Percentiles rank a stretch among this genome's conserved stretches.
Conservation (phyloP, 1,140 invertebrate species). For the Notospermus geniculatus region DNA sequence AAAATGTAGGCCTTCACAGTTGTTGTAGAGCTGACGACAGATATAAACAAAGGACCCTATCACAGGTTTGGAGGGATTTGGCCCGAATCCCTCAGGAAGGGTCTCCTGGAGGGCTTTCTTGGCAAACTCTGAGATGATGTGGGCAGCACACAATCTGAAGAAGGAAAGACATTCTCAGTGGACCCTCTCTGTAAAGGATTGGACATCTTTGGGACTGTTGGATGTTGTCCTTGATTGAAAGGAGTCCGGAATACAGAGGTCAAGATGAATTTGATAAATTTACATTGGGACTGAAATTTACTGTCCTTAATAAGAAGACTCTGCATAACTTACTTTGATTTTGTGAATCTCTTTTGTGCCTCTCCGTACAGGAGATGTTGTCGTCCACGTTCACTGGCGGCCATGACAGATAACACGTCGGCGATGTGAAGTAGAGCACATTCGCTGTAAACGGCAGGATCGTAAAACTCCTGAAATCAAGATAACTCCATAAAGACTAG, state of each 20-base stretch:
- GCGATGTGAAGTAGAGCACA: slow-evolving; percentile 45
- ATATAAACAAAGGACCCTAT: slow-evolving; percentile 49
- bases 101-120: slow-evolving; percentile 42
- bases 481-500: too few species aligned
- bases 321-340: slow-evolving; percentile 10
- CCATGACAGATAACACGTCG: slow-evolving; percentile 48
- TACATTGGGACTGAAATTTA: background rate
- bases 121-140: slow-evolving; percentile 49
- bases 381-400: slow-evolving; percentile 31
- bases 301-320: background rate
- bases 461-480: background rate
- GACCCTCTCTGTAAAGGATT: background rate
- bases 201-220: background rate
- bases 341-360: slow-evolving; percentile 1
- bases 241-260: too few species aligned
- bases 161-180: slow-evolving; percentile 4
- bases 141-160: slow-evolving; percentile 46
- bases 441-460: slow-evolving; percentile 26
- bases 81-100: slow-evolving; percentile 26
- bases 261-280: background rate
- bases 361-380: slow-evolving; percentile 26
- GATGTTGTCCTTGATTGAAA: background rate
- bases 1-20: slow-evolving; percentile 49
- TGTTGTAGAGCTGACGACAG: slow-evolving; percentile 52
- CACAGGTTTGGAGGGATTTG: slow-evolving; percentile 36